phyloP scores from a whole-genome alignment of 2,113 vertebrate genomes.

The Ibidorhyncha struthersii region DNA sequence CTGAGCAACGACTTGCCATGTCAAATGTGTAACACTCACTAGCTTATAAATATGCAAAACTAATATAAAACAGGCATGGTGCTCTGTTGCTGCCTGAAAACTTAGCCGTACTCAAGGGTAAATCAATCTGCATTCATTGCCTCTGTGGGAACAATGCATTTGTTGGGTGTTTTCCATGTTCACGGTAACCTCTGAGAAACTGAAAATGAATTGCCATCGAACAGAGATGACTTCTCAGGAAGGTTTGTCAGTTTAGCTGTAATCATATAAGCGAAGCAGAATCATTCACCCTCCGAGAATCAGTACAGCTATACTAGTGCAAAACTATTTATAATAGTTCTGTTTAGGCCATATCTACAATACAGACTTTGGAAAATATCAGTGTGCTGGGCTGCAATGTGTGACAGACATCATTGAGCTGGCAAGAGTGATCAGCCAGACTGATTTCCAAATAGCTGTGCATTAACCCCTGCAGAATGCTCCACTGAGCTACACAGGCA shows the following conservation, averaged over 20 bases:
- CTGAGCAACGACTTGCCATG: not conserved
- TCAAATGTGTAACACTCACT: not conserved
- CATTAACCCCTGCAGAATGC: not conserved
- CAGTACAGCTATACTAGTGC: not conserved
- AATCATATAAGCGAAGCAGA: not conserved
- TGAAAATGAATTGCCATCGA: not conserved
- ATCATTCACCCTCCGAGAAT: not conserved
- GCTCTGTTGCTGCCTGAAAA: not conserved
- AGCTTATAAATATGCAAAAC: constrained; percentile 13
- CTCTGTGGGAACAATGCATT: not conserved
- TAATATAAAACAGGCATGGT: not conserved
- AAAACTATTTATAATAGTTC: not conserved
- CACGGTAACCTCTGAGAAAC: not conserved
- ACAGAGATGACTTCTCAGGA: not conserved
- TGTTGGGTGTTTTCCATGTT: not conserved
- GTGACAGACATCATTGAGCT: not conserved
- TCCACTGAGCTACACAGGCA: rapidly evolving
- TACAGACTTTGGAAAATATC: not conserved
- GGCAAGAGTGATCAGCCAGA: not conserved
- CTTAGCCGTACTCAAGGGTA: not conserved
- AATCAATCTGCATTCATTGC: not conserved
- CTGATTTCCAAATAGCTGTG: not conserved
- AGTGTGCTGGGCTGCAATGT: not conserved
- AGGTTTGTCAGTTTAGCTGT: not conserved
- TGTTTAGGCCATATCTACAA: not conserved